Evolutionary conservation across 2,888 invertebrate genomes (phyloP).

Genomic region (Drosophila sordidula): DNA sequence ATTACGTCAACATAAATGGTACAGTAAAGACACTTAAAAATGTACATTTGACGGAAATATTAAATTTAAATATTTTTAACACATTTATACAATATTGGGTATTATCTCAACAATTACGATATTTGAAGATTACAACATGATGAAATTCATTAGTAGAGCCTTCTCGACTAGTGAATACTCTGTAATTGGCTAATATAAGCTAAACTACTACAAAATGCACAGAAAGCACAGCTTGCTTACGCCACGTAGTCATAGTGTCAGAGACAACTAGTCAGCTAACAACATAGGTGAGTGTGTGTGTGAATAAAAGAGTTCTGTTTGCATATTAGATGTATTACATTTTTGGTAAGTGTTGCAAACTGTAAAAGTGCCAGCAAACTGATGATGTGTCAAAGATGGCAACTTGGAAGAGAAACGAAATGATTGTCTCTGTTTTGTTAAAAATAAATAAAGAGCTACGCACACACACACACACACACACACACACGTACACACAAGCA

Average conservation of each 20-base stretch:
- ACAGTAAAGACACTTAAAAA: constrained; percentile 3
- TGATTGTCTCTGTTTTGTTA: constrained; percentile 41
- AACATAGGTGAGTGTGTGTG: background rate
- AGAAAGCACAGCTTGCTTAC: background rate
- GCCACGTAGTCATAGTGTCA: background rate
- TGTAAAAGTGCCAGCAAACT: constrained; percentile 31
- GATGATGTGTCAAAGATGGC: constrained; percentile 5
- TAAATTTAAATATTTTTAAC: background rate
- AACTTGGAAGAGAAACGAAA: constrained; percentile 22
- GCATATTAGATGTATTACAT: constrained; percentile 24
- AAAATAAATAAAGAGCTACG: constrained; percentile 35
- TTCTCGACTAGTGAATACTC: background rate
- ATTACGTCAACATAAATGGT: background rate
- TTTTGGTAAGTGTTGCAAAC: constrained; percentile 22
- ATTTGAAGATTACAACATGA: no score
- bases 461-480: constrained; percentile 6
- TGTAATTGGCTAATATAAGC: background rate
- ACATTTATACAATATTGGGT: no score
- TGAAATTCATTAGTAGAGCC: no score
- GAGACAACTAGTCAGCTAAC: no score
- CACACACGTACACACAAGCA: constrained; percentile 4
- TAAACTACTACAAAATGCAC: no score
- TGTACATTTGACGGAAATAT: no score
- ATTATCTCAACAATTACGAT: no score
- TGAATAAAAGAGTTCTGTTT: constrained; percentile 9